Percentiles rank a stretch among this genome's conserved stretches.
Evolutionary conservation across 1,140 invertebrate species (phyloP).

Genomic region (Drosophila bocqueti): DNA sequence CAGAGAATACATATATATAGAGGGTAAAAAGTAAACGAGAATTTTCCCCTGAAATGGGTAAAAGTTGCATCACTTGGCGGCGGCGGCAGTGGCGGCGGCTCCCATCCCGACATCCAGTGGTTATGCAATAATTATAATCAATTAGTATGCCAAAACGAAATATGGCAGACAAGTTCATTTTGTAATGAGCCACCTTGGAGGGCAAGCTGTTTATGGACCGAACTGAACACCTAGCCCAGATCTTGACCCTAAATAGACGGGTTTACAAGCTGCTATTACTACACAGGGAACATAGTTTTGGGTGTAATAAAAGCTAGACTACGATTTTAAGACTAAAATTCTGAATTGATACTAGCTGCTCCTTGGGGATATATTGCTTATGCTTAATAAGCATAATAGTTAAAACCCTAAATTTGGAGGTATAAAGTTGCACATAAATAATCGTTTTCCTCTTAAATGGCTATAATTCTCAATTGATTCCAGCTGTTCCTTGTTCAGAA

Average conservation of each 20-base stretch:
- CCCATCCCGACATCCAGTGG: conserved; percentile 11
- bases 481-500: no score
- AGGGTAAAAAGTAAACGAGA: conserved; percentile 27
- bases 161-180: conserved; percentile 58
- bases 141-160: conserved; percentile 70
- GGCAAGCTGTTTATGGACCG: conserved; percentile 37
- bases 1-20: background rate
- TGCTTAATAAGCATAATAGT: background rate
- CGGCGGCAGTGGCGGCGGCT: background rate
- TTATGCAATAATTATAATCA: conserved; percentile 75
- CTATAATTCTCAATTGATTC: no score
- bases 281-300: background rate
- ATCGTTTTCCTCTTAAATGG: no score
- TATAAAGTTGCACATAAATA: no score
- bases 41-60: conserved; percentile 45
- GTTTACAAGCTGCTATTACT: conserved; percentile 2
- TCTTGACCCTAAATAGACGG: conserved; percentile 57
- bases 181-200: conserved; percentile 51
- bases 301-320: background rate
- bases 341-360: background rate
- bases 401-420: no score
- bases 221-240: conserved; percentile 42
- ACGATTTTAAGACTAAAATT: background rate
- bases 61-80: conserved; percentile 51
- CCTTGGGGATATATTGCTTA: background rate